These are phyloP conservation scores for Drosophila tropicalis DNA, from an alignment of 1,140 invertebrate genomes.

Conservation along the genomic window DNA sequence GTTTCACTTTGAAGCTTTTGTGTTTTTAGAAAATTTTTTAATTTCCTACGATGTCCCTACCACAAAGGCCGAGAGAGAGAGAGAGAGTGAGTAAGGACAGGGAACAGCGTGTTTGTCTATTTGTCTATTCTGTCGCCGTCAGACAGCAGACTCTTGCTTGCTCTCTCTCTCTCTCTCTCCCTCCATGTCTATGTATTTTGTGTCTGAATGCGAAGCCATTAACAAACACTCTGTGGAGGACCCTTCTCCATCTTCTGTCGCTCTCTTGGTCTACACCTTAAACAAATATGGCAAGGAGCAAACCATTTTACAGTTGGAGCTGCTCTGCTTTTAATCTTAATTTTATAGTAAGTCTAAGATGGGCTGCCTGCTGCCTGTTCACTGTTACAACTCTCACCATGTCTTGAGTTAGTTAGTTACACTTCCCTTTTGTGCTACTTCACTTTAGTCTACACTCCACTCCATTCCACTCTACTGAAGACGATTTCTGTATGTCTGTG, in stretches of 20 bases:
- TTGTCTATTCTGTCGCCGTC: constrained; percentile 26
- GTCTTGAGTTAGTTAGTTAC: constrained; percentile 33
- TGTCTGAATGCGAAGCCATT: constrained; percentile 44
- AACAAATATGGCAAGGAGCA: constrained; percentile 42
- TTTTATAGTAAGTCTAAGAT: constrained; percentile 69
- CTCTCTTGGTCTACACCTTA: constrained; percentile 46
- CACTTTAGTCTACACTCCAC: constrained; percentile 16
- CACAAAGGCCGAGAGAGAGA: constrained; percentile 35
- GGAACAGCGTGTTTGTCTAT: constrained; percentile 36
- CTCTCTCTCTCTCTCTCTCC: constrained; percentile 22
- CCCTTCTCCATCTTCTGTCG: not conserved
- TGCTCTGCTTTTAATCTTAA: constrained; percentile 74
- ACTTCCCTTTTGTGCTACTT: constrained; percentile 56
- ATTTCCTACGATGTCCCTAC: constrained; percentile 53
- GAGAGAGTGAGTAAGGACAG: constrained; percentile 20
- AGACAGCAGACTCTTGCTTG: constrained; percentile 11
- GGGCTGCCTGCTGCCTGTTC: not conserved
- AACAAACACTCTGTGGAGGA: constrained; percentile 48
- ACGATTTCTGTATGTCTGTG: not conserved
- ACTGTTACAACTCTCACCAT: constrained; percentile 34
- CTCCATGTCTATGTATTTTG: constrained; percentile 28
- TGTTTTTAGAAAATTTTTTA: constrained; percentile 62
- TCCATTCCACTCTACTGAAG: not conserved
- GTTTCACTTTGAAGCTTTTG: constrained; percentile 62
- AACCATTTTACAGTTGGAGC: constrained; percentile 49